Evolutionary conservation across 2,888 invertebrate genomes (phyloP), one percentile per base, ranked within the genome.

Genomic region (Apamea sordens): DNA sequence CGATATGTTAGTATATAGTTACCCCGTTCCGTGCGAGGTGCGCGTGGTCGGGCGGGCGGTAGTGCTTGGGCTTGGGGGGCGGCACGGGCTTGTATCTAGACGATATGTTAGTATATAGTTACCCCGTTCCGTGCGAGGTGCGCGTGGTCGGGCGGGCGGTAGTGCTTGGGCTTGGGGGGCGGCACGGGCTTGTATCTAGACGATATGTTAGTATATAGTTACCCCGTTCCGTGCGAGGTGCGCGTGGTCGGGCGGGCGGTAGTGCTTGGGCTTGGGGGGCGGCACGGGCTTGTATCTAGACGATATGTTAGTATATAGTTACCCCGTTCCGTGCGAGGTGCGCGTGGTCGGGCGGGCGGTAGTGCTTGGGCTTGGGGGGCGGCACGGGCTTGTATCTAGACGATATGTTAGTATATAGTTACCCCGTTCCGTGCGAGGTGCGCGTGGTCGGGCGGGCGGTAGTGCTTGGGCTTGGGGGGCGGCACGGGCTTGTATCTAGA

Each of bases 1-100:
- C 11, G 28, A 79, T 15, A 56, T 61, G 1, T 65, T 56, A 72
- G 8, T 59, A 18, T 10, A 0, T 13, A 50, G 94, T 94, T 88
- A 96, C 96, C 92, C 96, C 96, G 76, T 96, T 96, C 78, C 96
- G 91, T 4, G 90, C 93, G 88, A 95, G 95, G 41, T 95, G 95
- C 75, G 92, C 93, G 89, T 92, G 93, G 89, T 97, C 96, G 0
- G 96, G 97, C 61, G 99, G 98, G 67, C 98, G 97, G 94, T 99
- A 99, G 95, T 99, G 99, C 93, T 99, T 99, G 69, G 99, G 99
- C 92, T 99, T 99, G 15, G 99, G 99, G 50, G 99, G 99, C 64
- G 99, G 99, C 76, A 99, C n/a, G n/a, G n/a, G n/a, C n/a, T n/a
- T n/a, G n/a, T n/a, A n/a, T n/a, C n/a, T 71, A 36, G 56, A 68